Evolutionary conservation across 2,113 vertebrate genomes (phyloP), one percentile per base, ranked within the genome.

Genomic region (Sclerurus mexicanus): DNA sequence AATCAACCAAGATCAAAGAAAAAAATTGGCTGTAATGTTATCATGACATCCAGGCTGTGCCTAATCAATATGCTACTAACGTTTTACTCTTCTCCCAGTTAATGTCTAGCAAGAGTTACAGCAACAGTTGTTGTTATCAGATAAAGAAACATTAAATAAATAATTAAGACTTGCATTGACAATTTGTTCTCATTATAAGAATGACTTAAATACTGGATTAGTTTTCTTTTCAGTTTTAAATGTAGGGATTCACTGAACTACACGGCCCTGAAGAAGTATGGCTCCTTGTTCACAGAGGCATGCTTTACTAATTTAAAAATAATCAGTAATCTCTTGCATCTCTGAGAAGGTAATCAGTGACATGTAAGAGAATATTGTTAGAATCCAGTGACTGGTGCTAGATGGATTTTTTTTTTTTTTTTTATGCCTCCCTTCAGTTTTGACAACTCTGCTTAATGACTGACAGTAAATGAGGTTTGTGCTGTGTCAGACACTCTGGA

Each of bases 261-360:
- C 8, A 4, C 53, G 16, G 64, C 63, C 55, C 31, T 69, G 74
- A 89, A 94, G 44, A 87, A 93, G 63, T 62, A 67, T 44, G 55
- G 4, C 6, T 75, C 40, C 14, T 28, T 28, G 53, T 69, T 85
- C 50, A 89, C 49, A 87, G 31, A 76, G 30, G 58, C 35, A 42
- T 46, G 37, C 20, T 64, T 89, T 83, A 58, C 71, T 77, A 83
- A 91, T 96, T 94, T 94, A 71, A 91, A 93, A 94, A 42, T 84
- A 93, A 90, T 76, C 85, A 64, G 71, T 77, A 90, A 94, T 85
- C 53, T 95, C 85, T 58, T 79, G 33, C 8, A 5, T 83, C 67
- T 63, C 71, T 73, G 62, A 69, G 63, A 91, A 94, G 31, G 17
- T 66, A 90, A 74, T 83, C 81, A 76, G 50, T 80, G 78, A 42